Evolutionary conservation across 2,888 invertebrate species (phyloP).

Genomic region (Drosophila anomelani): DNA sequence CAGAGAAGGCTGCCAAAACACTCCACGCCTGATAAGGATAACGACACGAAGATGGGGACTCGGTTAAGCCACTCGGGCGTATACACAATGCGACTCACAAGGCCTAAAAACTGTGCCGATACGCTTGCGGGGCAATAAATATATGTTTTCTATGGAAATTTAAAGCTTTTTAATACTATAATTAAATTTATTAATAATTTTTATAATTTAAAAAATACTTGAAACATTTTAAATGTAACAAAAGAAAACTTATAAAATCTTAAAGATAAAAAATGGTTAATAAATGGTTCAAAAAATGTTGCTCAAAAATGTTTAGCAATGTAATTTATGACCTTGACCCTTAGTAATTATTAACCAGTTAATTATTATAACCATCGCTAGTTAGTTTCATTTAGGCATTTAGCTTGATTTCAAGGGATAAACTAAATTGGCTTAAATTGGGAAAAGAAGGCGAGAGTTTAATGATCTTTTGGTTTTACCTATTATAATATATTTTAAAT

Average conservation of each 20-base stretch:
- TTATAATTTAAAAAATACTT: neutral
- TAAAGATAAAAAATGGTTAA: neutral
- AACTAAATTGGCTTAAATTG: neutral
- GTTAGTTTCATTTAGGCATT: neutral
- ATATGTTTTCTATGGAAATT: neutral
- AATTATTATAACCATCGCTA: neutral
- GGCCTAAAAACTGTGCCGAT: conserved; percentile 24
- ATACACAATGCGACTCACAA: conserved; percentile 13
- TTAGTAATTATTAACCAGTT: neutral
- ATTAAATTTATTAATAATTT: neutral
- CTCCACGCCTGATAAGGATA: conserved; percentile 60
- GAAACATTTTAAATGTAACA: too few species aligned
- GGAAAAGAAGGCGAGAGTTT: neutral
- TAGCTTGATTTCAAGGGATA: neutral
- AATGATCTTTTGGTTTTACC: neutral
- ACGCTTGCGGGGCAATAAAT: conserved; percentile 1
- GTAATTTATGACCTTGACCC: conserved; percentile 2
- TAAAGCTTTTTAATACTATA: neutral
- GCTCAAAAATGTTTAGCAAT: neutral
- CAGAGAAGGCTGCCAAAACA: conserved; percentile 51
- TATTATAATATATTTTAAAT: neutral
- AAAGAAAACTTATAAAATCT: neutral
- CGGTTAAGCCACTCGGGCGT: conserved; percentile 12
- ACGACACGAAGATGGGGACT: conserved; percentile 41
- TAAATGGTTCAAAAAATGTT: neutral